phyloP scores from a whole-genome alignment of 2,797 vertebrate genomes.

The Zonotrichia albicollis region DNA sequence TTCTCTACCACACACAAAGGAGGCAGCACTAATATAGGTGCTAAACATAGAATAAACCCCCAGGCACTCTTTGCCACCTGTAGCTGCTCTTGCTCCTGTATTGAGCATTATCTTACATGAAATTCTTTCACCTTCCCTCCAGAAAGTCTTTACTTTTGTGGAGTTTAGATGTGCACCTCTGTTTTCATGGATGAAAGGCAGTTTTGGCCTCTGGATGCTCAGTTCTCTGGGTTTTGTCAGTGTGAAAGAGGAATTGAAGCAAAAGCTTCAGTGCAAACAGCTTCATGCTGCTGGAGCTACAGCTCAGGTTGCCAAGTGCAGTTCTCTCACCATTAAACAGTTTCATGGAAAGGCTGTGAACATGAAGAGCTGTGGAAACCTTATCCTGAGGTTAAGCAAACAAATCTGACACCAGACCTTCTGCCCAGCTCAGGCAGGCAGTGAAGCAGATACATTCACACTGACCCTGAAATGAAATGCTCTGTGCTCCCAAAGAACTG shows the following conservation, averaged over 20 bases:
- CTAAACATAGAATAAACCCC: neutral
- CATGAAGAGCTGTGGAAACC: constrained; percentile 13
- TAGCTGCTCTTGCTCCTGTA: neutral
- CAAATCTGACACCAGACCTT: constrained; percentile 31
- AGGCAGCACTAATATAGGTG: neutral
- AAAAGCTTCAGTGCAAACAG: neutral
- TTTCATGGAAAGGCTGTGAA: neutral
- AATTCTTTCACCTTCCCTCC: neutral
- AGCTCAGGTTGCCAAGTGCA: neutral
- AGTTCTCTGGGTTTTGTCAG: rapidly evolving
- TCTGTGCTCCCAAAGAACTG: neutral
- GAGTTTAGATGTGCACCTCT: neutral
- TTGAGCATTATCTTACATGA: neutral
- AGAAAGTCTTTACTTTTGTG: neutral
- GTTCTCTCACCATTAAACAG: neutral
- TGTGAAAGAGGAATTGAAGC: neutral
- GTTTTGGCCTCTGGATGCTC: neutral
- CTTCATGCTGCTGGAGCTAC: neutral
- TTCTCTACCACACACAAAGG: neutral
- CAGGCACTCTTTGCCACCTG: neutral
- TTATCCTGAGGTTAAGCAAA: constrained; percentile 22
- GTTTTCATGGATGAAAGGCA: neutral
- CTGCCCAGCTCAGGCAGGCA: neutral
- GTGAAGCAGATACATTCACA: neutral
- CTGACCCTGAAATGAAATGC: neutral